These are phyloP conservation scores for Tetramorium simillimum DNA, from an alignment of 1,140 invertebrate species.

Conservation along the genomic window DNA sequence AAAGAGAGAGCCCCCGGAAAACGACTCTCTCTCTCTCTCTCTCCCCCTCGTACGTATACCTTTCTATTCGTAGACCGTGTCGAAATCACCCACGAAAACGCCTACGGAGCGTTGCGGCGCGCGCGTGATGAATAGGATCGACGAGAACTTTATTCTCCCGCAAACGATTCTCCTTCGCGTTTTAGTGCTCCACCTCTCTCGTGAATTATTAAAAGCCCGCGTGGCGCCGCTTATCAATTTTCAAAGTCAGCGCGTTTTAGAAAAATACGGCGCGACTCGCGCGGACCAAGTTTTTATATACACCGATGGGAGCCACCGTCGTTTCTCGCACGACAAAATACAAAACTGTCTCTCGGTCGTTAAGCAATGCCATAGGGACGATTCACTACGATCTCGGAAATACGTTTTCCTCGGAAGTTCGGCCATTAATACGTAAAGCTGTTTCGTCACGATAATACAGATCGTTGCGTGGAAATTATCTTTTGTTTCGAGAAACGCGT, in stretches of 20 bases:
- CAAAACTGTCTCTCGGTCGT: slow-evolving; percentile 12
- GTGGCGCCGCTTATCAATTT: slow-evolving; percentile 46
- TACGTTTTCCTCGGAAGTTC: neutral
- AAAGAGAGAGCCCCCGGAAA: neutral
- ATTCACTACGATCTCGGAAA: neutral
- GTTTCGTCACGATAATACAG: neutral
- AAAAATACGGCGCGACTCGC: slow-evolving; percentile 35
- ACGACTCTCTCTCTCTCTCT: slow-evolving; percentile 14
- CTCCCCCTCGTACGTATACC: slow-evolving; percentile 1
- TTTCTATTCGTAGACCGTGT: slow-evolving; percentile 74
- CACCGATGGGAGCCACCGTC: slow-evolving; percentile 43
- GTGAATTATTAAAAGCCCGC: slow-evolving; percentile 49
- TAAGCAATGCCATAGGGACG: neutral
- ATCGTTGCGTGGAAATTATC: neutral
- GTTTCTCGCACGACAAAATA: slow-evolving; percentile 5
- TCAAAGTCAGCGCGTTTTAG: slow-evolving; percentile 2
- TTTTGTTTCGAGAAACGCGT: neutral
- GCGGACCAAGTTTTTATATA: slow-evolving; percentile 31
- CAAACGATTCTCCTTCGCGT: slow-evolving; percentile 55
- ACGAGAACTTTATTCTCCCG: slow-evolving; percentile 65
- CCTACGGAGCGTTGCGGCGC: slow-evolving; percentile 49
- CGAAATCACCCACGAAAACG: slow-evolving; percentile 63
- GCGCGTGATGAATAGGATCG: slow-evolving; percentile 66
- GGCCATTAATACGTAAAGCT: neutral
- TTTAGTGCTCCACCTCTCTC: slow-evolving; percentile 1